Conservation (phyloP, 2,888 invertebrate species). For the Caenorhabditis sp. region DNA sequence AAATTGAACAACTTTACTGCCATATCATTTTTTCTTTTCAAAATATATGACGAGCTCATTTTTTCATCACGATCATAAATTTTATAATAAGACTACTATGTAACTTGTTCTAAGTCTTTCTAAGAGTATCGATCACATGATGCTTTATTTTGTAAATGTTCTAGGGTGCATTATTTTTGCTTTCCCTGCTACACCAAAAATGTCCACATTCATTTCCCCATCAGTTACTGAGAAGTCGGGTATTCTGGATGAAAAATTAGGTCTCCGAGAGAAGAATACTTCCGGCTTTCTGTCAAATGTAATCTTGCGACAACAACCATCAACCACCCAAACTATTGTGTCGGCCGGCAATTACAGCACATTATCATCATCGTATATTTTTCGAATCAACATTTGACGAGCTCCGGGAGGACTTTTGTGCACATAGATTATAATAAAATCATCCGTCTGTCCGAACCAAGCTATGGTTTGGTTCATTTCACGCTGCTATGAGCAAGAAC, state of each 20-base stretch:
- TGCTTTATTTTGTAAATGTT: too few species aligned
- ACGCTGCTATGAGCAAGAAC: conserved; percentile 57
- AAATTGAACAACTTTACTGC: too few species aligned
- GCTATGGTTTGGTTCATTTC: conserved; percentile 37
- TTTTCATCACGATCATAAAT: too few species aligned
- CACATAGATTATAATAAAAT: conserved; percentile 32
- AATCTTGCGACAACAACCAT: conserved; percentile 9
- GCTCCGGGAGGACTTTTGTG: conserved; percentile 1
- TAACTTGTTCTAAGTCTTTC: too few species aligned
- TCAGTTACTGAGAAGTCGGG: neutral
- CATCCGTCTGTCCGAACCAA: conserved; percentile 13
- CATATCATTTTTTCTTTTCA: too few species aligned
- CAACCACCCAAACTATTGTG: neutral
- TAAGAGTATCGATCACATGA: too few species aligned
- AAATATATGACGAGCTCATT: too few species aligned
- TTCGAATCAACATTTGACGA: neutral
- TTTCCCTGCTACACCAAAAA: neutral
- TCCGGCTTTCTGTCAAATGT: conserved; percentile 8
- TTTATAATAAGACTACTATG: too few species aligned
- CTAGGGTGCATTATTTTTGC: too few species aligned
- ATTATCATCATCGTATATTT: conserved; percentile 40
- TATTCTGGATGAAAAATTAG: conserved; percentile 2
- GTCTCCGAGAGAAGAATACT: conserved; percentile 13
- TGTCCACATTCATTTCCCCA: neutral
- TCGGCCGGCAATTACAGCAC: conserved; percentile 24